These are phyloP conservation scores for Seladonia tumulorum DNA, from an alignment of 2,888 invertebrate species.

Conservation along the genomic window DNA sequence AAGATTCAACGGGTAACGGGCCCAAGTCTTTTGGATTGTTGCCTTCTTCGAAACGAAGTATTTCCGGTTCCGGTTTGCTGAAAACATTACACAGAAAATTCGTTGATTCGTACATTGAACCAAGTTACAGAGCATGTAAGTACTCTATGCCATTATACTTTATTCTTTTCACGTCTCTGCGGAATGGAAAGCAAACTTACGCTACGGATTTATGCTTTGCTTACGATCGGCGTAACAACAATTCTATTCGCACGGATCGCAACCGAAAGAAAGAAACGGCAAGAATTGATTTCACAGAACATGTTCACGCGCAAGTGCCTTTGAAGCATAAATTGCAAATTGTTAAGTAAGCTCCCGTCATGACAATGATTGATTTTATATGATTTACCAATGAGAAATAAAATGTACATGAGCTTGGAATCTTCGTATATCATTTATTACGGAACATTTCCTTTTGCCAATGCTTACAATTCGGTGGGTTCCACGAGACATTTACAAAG, in stretches of 20 bases:
- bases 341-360: conserved; percentile 44
- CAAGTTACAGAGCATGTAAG: not conserved
- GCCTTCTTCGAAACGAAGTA: not conserved
- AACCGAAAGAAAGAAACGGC: not conserved
- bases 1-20: not conserved
- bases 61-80: conserved; percentile 30
- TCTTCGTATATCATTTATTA: conserved; percentile 67
- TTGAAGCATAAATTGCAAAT: conserved; percentile 25
- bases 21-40: conserved; percentile 23
- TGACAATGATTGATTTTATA: conserved; percentile 47
- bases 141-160: not conserved
- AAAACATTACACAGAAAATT: conserved; percentile 42
- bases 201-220: not conserved
- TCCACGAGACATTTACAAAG: conserved; percentile 56
- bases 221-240: not conserved
- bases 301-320: conserved; percentile 7
- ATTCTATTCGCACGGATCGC: not conserved
- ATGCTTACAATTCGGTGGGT: conserved; percentile 54
- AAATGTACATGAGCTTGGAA: conserved; percentile 55
- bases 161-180: not conserved
- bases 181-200: not conserved
- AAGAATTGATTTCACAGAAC: conserved; percentile 8
- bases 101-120: not conserved
- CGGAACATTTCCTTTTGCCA: conserved; percentile 53
- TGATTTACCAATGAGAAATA: conserved; percentile 51